Evolutionary conservation across 2,888 invertebrate genomes (phyloP).

Genomic region (Trypoxylon attenuatum): DNA sequence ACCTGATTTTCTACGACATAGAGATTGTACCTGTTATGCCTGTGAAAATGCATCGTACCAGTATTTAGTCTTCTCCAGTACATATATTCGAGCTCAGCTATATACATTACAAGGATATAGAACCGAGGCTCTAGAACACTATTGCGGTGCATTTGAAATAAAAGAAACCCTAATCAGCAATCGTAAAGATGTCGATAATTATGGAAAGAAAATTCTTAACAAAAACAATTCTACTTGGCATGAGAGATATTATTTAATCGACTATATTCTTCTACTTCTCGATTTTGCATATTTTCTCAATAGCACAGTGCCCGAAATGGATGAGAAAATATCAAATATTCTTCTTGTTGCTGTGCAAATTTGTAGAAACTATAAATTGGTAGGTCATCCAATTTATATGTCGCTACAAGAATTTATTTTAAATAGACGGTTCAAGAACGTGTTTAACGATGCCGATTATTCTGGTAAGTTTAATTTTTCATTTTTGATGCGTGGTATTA

Average conservation of each 20-base stretch:
- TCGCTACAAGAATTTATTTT: slow-evolving; percentile 53
- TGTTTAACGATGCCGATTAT: slow-evolving; percentile 23
- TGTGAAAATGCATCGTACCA: slow-evolving; percentile 64
- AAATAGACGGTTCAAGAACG: slow-evolving; percentile 47
- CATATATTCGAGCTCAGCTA: slow-evolving; percentile 65
- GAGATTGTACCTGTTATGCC: slow-evolving; percentile 63
- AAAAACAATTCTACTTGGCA: slow-evolving; percentile 35
- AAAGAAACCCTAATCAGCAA: slow-evolving; percentile 38
- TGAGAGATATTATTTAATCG: slow-evolving; percentile 53
- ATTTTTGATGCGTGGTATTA: slow-evolving; percentile 2
- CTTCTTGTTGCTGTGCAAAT: slow-evolving; percentile 49
- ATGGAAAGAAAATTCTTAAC: neutral
- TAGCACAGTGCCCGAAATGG: slow-evolving; percentile 14
- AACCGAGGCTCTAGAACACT: slow-evolving; percentile 59
- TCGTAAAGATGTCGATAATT: neutral
- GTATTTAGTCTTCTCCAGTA: slow-evolving; percentile 60
- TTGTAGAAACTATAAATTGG: slow-evolving; percentile 55
- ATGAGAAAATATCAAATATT: slow-evolving; percentile 42
- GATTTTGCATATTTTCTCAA: slow-evolving; percentile 62
- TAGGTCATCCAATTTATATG: slow-evolving; percentile 59
- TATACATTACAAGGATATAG: slow-evolving; percentile 57
- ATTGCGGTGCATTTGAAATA: slow-evolving; percentile 63
- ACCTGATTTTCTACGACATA: slow-evolving; percentile 63
- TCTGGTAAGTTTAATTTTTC: slow-evolving; percentile 42
- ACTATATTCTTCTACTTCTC: slow-evolving; percentile 60